Percentiles rank a stretch among this genome's conserved stretches.
Evolutionary conservation across 2,888 invertebrate species (phyloP).

Genomic region (Entomobrya multifasciata): DNA sequence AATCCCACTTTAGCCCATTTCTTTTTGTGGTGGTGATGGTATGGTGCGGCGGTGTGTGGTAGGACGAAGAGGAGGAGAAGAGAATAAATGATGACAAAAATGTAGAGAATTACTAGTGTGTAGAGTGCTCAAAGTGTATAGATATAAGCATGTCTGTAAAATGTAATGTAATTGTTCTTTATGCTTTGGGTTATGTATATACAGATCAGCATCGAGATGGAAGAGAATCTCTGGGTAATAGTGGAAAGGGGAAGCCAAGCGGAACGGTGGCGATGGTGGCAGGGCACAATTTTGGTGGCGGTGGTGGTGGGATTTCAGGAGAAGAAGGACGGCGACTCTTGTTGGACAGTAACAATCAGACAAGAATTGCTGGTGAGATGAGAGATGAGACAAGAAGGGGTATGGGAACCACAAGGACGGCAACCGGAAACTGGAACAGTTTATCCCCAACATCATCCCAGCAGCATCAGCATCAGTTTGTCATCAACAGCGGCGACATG

Average conservation of each 20-base stretch:
- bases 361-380: slow-evolving; percentile 11
- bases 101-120: not conserved
- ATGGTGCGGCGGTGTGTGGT: no score
- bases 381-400: slow-evolving; percentile 5
- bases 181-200: not conserved
- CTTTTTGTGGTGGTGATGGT: slow-evolving; percentile 4
- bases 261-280: slow-evolving; percentile 14
- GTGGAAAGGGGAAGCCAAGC: slow-evolving; percentile 29
- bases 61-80: not conserved
- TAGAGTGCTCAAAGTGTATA: not conserved
- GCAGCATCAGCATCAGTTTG: slow-evolving; percentile 16
- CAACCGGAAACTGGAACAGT: slow-evolving; percentile 52
- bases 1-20: not conserved
- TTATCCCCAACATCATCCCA: slow-evolving; percentile 42
- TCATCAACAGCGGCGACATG: not conserved
- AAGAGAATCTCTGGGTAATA: not conserved
- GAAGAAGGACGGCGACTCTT: slow-evolving; percentile 7
- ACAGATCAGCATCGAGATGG: slow-evolving; percentile 44
- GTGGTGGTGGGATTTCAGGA: slow-evolving; percentile 2
- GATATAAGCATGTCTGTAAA: no score
- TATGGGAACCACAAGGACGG: not conserved
- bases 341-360: slow-evolving; percentile 33
- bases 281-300: not conserved
- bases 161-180: slow-evolving; percentile 20
- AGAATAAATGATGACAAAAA: not conserved